phyloP scores from a whole-genome alignment of 2,113 vertebrate genomes.

The Copsychus sechellarum region DNA sequence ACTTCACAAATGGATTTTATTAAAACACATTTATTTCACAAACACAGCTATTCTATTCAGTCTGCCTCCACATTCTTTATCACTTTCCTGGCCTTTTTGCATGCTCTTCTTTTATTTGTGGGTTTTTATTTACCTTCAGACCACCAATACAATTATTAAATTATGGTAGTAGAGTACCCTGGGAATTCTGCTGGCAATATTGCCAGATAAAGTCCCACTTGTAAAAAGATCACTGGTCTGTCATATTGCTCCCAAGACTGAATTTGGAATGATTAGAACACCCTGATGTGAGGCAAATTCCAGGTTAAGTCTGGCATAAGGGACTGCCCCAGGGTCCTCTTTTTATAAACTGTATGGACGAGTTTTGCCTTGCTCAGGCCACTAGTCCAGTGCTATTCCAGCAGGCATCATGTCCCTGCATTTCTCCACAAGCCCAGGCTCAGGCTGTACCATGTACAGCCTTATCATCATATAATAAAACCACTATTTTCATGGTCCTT shows the following conservation, averaged over 20 bases:
- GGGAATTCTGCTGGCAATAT: not conserved
- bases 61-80: not conserved
- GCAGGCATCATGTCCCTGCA: not conserved
- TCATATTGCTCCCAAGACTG: not conserved
- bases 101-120: not conserved
- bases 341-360: not conserved
- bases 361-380: not conserved
- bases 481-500: not conserved
- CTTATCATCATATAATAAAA: not conserved
- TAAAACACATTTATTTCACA: conserved; percentile 5
- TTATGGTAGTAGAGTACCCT: not conserved
- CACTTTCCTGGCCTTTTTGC: not conserved
- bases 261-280: not conserved
- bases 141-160: not conserved
- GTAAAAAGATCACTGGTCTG: not conserved
- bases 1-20: not conserved
- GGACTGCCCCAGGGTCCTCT: not conserved
- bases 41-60: not conserved
- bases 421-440: not conserved
- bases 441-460: not conserved
- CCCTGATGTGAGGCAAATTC: not conserved
- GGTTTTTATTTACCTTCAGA: not conserved
- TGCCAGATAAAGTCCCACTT: not conserved
- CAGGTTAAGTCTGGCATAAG: not conserved
- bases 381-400: not conserved